A percentile compares a stretch with the other conserved stretches of the same genome.
phyloP scores from a whole-genome alignment of 2,113 vertebrate genomes.

The Cololabis saira region DNA sequence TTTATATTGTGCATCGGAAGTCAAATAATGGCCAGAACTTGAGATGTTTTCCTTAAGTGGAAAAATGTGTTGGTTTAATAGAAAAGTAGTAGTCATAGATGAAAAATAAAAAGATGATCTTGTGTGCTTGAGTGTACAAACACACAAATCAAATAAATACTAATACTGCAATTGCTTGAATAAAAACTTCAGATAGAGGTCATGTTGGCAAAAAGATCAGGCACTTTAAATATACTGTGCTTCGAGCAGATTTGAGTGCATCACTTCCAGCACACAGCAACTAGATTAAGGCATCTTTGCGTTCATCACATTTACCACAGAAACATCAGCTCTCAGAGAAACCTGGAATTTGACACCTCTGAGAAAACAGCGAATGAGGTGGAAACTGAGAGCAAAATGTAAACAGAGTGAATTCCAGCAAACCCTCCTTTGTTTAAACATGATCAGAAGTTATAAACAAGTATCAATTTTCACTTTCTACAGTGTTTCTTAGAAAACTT shows the following conservation, averaged over 20 bases:
- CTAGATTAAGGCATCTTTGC: constrained; percentile 3
- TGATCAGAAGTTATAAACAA: constrained; percentile 48
- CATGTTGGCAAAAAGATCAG: constrained; percentile 31
- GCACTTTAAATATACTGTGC: constrained; percentile 46
- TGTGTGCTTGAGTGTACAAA: constrained; percentile 7
- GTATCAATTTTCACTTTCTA: constrained; percentile 47
- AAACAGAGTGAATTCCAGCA: constrained; percentile 71
- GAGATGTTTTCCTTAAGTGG: no score
- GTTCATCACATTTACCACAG: constrained; percentile 23
- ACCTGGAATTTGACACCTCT: constrained; percentile 56
- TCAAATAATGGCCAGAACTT: constrained; percentile 1
- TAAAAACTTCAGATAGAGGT: constrained; percentile 43
- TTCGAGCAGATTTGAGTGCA: constrained; percentile 59
- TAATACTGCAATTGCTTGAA: constrained; percentile 26
- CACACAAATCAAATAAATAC: constrained; percentile 77
- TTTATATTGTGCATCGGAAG: constrained; percentile 33
- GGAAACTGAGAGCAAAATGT: constrained; percentile 67
- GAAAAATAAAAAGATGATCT: constrained; percentile 42
- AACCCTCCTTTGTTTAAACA: constrained; percentile 39
- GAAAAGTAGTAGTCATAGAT: constrained; percentile 70
- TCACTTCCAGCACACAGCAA: constrained; percentile 22
- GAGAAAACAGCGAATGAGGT: constrained; percentile 37
- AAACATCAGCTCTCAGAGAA: constrained; percentile 27
- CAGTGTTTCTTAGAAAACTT: constrained; percentile 47
- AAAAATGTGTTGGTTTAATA: constrained; percentile 1